Evolutionary conservation across 2,113 vertebrate genomes (phyloP), one percentile per base, ranked within the genome.

Genomic region (Xenus cinereus): DNA sequence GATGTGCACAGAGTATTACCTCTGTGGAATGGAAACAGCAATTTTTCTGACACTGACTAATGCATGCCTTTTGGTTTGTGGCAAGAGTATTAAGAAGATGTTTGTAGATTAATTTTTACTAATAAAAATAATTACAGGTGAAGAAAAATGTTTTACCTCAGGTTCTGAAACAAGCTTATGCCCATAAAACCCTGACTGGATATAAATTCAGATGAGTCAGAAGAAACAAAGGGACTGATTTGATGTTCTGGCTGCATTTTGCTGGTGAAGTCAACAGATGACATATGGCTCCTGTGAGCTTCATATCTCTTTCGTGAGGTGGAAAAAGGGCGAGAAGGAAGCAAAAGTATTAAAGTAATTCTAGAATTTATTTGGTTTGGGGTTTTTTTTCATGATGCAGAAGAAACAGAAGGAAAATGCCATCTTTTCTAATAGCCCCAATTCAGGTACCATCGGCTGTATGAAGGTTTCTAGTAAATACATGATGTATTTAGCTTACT

Each of bases 191-290:
- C 54, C 53, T 75, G 60, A 50, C 80, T 92, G 84, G 48, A 78
- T 94, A 75, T 95, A 95, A 95, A 96, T 92, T 96, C 77, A 94
- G 62, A 75, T 89, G 96, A 96, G 77, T 92, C 92, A 95, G 89
- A 97, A 92, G 83, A 91, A 92, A 96, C 87, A 89, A 94, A 97
- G 62, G 57, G 50, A 39, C 88, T 90, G 76, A 89, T 92, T 94
- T 92, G 84, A 89, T 66, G 89, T 91, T 95, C 64, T 89, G 68
- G 76, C 90, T 75, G 56, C 0, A 0, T 88, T 93, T 87, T 76
- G 39, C 77, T 66, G 87, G 69, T 93, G 18, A 82, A 96, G 80
- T 95, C 80, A 97, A 89, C 69, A 73, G 66, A 84, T 95, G 87
- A 89, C 83, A 89, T 95, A 90, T 50, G 77, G 86, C 56, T 94